Conservation (phyloP, 2,888 invertebrate species). For the Spisula solida region DNA sequence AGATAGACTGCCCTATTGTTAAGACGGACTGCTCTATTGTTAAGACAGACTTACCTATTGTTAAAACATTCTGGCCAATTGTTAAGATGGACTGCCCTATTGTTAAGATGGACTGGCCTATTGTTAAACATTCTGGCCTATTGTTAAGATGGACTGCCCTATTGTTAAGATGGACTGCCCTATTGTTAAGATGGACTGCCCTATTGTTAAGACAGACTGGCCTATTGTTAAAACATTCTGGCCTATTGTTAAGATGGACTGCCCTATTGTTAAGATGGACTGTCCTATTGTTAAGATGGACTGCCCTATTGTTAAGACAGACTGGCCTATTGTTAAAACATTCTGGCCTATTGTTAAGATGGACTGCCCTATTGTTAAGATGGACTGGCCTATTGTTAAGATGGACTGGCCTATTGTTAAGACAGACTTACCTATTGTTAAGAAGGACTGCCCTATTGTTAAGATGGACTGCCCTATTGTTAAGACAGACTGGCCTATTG, state of each 20-base stretch:
- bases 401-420: slow-evolving; percentile 65
- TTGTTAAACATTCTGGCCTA: no score
- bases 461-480: slow-evolving; percentile 52
- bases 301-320: slow-evolving; percentile 50
- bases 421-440: slow-evolving; percentile 74
- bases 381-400: neutral
- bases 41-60: slow-evolving; percentile 55
- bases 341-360: neutral
- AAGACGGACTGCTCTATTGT: neutral
- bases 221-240: no score
- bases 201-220: slow-evolving; percentile 42
- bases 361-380: slow-evolving; percentile 66
- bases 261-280: slow-evolving; percentile 72
- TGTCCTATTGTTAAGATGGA: slow-evolving; percentile 50
- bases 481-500: slow-evolving; percentile 53
- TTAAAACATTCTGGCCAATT: no score
- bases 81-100: slow-evolving; percentile 51
- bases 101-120: slow-evolving; percentile 52
- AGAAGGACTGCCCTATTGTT: no score
- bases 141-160: slow-evolving; percentile 51
- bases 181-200: slow-evolving; percentile 41
- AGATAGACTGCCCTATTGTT: no score
- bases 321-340: no score
- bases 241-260: neutral
- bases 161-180: no score